Conservation (phyloP, 2,113 vertebrate genomes). For the Notothenia rossii region DNA sequence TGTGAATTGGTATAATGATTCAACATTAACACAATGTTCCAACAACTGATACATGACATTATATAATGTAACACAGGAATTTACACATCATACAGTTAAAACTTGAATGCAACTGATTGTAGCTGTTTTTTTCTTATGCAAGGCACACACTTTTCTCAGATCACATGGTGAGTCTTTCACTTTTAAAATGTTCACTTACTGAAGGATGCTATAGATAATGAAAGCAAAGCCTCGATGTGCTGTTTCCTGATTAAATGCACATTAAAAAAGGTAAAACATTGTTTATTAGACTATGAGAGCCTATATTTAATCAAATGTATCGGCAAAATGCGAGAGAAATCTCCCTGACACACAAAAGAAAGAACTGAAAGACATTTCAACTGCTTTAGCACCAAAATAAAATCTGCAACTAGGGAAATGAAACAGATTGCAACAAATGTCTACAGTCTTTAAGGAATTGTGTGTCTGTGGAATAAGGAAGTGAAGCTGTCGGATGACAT, state of each 20-base stretch:
- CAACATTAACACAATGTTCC: constrained; percentile 22
- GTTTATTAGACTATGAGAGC: not conserved
- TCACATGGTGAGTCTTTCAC: not conserved
- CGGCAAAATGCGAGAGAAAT: not conserved
- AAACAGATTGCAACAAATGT: constrained; percentile 4
- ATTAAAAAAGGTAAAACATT: not conserved
- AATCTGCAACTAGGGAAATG: not conserved
- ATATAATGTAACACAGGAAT: constrained; percentile 14
- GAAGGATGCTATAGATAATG: not conserved
- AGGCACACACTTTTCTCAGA: constrained; percentile 1
- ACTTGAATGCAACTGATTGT: not conserved
- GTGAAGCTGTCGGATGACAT: constrained; percentile 14
- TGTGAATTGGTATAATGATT: constrained; percentile 30
- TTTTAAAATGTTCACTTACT: not conserved
- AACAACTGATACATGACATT: constrained; percentile 10
- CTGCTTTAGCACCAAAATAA: not conserved
- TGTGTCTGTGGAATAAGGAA: constrained; percentile 34
- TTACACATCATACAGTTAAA: not conserved
- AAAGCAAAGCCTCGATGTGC: not conserved
- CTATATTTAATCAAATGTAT: not conserved
- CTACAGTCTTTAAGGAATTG: not conserved
- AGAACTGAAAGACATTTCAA: not conserved
- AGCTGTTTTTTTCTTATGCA: not conserved
- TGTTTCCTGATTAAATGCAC: not conserved
- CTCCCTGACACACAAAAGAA: not conserved